Evolutionary conservation across 2,888 invertebrate species (phyloP).

Genomic region (Neuroscelio doddi): DNA sequence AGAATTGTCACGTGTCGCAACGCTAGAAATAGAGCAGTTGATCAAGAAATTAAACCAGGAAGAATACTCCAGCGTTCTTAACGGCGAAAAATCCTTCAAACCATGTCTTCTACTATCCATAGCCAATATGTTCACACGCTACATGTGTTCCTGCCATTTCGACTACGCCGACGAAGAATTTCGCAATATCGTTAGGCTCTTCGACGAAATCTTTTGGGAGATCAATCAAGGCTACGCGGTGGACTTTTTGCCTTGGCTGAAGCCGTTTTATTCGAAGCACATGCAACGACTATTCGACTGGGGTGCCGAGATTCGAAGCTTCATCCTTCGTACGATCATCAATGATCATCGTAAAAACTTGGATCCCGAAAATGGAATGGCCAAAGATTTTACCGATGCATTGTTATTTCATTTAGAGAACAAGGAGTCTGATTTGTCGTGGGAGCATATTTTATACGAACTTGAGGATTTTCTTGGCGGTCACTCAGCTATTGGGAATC

Average conservation of each 20-base stretch:
- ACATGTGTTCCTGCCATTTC: constrained; percentile 89
- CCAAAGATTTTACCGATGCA: constrained; percentile 87
- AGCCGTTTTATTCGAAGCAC: constrained; percentile 81
- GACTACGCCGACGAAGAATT: constrained; percentile 81
- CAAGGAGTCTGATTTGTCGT: constrained; percentile 78
- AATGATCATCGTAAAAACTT: constrained; percentile 75
- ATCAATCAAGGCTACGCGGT: constrained; percentile 92
- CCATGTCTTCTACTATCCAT: constrained; percentile 82
- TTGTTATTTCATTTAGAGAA: constrained; percentile 81
- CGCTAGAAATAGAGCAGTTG: constrained; percentile 78
- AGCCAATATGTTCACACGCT: constrained; percentile 89
- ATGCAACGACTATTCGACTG: constrained; percentile 80
- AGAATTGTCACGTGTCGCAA: constrained; percentile 81
- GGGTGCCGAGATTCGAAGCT: constrained; percentile 81
- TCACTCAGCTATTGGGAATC: constrained; percentile 89
- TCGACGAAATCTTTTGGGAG: constrained; percentile 93
- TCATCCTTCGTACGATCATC: constrained; percentile 82
- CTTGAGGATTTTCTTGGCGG: constrained; percentile 91
- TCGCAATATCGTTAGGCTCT: constrained; percentile 79
- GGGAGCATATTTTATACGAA: constrained; percentile 86
- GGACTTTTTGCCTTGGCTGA: constrained; percentile 88
- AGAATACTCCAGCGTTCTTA: constrained; percentile 57
- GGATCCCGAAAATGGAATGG: constrained; percentile 72
- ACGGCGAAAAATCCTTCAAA: constrained; percentile 76
- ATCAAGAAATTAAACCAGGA: constrained; percentile 74